phyloP scores from a whole-genome alignment of 2,888 invertebrate genomes.

The Lomographa bimaculata region DNA sequence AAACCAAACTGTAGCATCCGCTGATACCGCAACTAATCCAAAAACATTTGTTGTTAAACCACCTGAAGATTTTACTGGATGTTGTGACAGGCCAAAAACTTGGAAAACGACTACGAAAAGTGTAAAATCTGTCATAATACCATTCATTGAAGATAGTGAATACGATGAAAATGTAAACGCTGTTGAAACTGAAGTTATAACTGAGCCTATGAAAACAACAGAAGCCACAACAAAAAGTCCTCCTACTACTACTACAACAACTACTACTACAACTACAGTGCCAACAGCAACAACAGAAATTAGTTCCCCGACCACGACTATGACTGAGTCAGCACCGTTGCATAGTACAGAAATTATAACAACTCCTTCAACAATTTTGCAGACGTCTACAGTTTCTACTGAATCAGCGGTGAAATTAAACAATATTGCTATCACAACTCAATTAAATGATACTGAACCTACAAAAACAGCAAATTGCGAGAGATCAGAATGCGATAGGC shows the following conservation, averaged over 20 bases:
- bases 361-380: slow-evolving; percentile 7
- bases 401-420: no score
- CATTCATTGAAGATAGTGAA: background rate
- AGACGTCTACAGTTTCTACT: background rate
- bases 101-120: slow-evolving; percentile 34
- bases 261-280: slow-evolving; percentile 2
- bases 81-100: slow-evolving; percentile 38
- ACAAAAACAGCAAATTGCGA: slow-evolving; percentile 8
- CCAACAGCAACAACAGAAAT: background rate
- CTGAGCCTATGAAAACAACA: background rate
- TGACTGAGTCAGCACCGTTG: background rate
- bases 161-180: no score
- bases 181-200: background rate
- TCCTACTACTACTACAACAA: background rate
- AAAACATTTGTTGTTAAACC: slow-evolving; percentile 7
- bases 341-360: slow-evolving; percentile 1
- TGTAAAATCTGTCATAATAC: slow-evolving; percentile 2
- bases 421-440: no score
- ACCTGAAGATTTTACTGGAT: slow-evolving; percentile 11
- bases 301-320: background rate
- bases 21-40: slow-evolving; percentile 6
- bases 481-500: background rate
- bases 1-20: no score
- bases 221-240: background rate
- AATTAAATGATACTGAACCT: no score